phyloP scores from a whole-genome alignment of 2,888 invertebrate genomes.

The Allophyes oxyacanthae region DNA sequence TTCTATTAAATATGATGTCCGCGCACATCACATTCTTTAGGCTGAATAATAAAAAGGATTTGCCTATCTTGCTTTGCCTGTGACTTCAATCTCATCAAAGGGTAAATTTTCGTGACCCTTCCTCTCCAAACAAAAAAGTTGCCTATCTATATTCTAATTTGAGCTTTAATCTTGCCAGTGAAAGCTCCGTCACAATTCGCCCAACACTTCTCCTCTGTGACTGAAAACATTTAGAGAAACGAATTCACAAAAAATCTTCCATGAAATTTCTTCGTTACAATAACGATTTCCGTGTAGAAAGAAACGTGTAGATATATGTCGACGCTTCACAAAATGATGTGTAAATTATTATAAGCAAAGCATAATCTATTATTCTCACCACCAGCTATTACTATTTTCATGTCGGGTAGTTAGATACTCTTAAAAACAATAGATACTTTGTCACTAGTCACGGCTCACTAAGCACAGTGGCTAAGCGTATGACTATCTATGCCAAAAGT shows the following conservation, averaged over 20 bases:
- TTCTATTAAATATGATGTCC: neutral
- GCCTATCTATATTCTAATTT: conserved; percentile 52
- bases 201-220: conserved; percentile 20
- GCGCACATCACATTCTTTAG: conserved; percentile 16
- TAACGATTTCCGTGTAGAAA: conserved; percentile 11
- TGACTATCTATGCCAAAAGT: too few relatives aligned
- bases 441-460: too few relatives aligned
- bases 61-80: conserved; percentile 24
- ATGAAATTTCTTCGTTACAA: conserved; percentile 8
- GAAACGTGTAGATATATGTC: neutral
- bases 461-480: too few relatives aligned
- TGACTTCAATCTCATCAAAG: conserved; percentile 41
- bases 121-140: conserved; percentile 34
- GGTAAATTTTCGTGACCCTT: conserved; percentile 47
- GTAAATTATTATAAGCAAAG: too few relatives aligned
- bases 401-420: too few relatives aligned
- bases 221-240: conserved; percentile 33
- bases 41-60: conserved; percentile 12
- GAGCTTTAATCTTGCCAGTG: conserved; percentile 44
- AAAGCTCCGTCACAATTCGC: conserved; percentile 37
- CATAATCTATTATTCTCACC: too few relatives aligned
- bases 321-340: too few relatives aligned
- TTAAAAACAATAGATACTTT: too few relatives aligned
- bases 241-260: conserved; percentile 13
- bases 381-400: too few relatives aligned